Conservation (phyloP, 30 jellyfish, hydroid and myxozoan species). For the Nemopilema nomurai region DNA sequence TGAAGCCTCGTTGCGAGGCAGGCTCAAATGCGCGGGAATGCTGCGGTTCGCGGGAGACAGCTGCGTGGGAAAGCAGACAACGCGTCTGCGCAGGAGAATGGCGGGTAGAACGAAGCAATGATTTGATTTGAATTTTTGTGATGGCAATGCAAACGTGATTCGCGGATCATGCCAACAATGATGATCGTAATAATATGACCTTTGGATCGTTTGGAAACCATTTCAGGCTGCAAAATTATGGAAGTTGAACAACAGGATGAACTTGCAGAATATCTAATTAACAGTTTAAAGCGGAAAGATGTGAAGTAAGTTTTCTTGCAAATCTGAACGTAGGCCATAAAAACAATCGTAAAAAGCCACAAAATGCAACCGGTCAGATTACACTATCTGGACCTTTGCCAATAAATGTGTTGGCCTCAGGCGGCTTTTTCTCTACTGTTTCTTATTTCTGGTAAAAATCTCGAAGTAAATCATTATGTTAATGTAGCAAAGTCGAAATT, state of each 20-base stretch:
- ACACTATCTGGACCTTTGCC: neutral
- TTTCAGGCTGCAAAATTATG: neutral
- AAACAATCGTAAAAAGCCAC: neutral
- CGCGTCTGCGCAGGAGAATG: slow-evolving; percentile 61
- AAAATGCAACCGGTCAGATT: neutral
- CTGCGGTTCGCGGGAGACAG: neutral
- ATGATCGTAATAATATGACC: neutral
- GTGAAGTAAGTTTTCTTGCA: slow-evolving; percentile 43
- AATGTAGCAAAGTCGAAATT: neutral
- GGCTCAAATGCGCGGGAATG: neutral
- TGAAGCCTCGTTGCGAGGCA: neutral
- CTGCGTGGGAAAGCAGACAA: neutral
- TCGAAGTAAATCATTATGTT: neutral
- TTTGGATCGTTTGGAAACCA: neutral
- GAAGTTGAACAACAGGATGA: slow-evolving; percentile 66
- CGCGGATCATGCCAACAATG: neutral
- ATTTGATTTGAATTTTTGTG: slow-evolving; percentile 5
- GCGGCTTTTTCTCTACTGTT: no score
- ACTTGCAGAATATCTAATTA: slow-evolving; percentile 48
- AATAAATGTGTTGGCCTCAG: neutral
- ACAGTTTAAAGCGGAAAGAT: slow-evolving; percentile 62
- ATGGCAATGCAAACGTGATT: slow-evolving; percentile 3
- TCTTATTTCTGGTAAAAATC: no score
- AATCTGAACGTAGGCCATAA: slow-evolving; percentile 20
- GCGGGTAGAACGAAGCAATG: slow-evolving; percentile 63